phyloP scores from a whole-genome alignment of 1,140 invertebrate species.

The Platorchestia sp. region DNA sequence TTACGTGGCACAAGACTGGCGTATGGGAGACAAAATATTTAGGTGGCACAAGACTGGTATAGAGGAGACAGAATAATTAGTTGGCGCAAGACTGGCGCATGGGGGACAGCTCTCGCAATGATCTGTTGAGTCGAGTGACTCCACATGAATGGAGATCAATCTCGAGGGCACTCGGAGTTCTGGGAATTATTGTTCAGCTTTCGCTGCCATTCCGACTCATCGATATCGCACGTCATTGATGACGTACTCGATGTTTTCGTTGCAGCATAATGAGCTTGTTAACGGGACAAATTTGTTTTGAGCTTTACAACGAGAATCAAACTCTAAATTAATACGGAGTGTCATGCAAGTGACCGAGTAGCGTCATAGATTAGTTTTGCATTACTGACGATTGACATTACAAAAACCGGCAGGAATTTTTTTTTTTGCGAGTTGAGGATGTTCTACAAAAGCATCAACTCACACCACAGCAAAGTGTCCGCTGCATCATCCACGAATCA shows the following conservation, averaged over 20 bases:
- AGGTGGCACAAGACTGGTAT: too few relatives aligned
- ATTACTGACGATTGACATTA: neutral
- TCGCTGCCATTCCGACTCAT: constrained; percentile 16
- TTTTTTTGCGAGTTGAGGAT: too few relatives aligned
- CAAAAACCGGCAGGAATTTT: too few relatives aligned
- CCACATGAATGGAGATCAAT: neutral
- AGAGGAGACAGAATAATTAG: too few relatives aligned
- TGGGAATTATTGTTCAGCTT: neutral
- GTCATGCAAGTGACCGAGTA: neutral
- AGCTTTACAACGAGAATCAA: too few relatives aligned
- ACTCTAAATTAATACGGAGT: too few relatives aligned
- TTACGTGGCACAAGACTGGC: too few relatives aligned
- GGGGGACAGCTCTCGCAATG: neutral
- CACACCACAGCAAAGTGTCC: too few relatives aligned
- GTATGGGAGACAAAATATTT: too few relatives aligned
- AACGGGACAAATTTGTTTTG: neutral
- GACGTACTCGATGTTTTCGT: neutral
- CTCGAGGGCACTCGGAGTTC: neutral
- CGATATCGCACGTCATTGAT: neutral
- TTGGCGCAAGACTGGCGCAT: too few relatives aligned
- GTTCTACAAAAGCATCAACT: too few relatives aligned
- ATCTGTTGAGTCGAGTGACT: neutral
- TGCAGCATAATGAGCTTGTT: neutral
- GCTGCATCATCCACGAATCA: too few relatives aligned
- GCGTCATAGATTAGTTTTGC: neutral